Base-by-base conservation (phyloP, 2,797 vertebrate genomes). In the Lacerta viridis region DNA sequence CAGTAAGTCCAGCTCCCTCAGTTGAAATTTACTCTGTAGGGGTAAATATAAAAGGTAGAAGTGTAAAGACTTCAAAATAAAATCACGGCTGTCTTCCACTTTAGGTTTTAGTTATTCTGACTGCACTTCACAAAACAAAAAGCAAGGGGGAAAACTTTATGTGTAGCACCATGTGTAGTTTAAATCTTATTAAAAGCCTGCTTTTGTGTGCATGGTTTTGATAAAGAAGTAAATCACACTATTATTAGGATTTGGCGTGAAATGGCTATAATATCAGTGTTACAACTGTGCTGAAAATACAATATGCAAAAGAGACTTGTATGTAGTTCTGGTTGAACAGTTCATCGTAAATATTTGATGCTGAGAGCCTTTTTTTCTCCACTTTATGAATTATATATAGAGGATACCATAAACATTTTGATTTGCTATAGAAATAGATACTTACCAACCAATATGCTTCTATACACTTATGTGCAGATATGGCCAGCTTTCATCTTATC, bases 161-260 rank as follows among this genome's bases (percentile, higher is more conserved):
- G 50, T 50, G 50, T 50, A 36, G 3, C 23, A 39, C 4, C 9
- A 6, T 3, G 39, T 50, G 15, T 64, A 82, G 4, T 46, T 59
- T 66, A 13, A 17, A 86, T 91, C 84, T 91, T 92, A 89, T 88
- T 93, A 29, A 80, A 86, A 90, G 85, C 11, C 88, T 81, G 86
- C 83, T 43, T 41, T 55, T 69, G 85, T 89, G 29, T 25, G 55
- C 0, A 71, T 0, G 43, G 5, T 39, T 50, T 1, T 81, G 5
- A 1, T 59, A 25, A 8, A 64, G 75, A 79, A 43, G 4, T 27
- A 7, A 3, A 46, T 17, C 84, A 36, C 2, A 13, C 0, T 0
- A 79, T 43, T 3, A 13, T 43, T 29, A 66, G 46, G 86, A 84
- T 86, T 91, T 46, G 75, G 74, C 85, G 72, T 39, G 55, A 88